Evolutionary conservation across 2,113 vertebrate species (phyloP), one percentile per base, ranked within the genome.

Genomic region (Phylloscopus trochilus): DNA sequence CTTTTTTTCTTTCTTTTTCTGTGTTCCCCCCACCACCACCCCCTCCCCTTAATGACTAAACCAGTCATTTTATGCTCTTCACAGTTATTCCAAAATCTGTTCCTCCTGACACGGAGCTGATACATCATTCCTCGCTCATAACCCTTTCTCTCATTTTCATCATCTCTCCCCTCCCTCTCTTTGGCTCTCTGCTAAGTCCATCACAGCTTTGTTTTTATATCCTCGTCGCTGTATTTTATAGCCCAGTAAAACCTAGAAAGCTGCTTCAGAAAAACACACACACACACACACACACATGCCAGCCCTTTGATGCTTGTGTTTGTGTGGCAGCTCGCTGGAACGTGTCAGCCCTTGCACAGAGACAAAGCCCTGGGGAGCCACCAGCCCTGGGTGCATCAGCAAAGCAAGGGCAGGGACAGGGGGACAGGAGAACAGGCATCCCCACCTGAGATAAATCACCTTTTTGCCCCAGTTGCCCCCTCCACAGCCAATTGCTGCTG

Each of bases 151-250:
- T 93, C 72, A 80, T 92, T 91, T 89, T 13, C 78, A 92, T 90
- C 83, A 30, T 84, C 83, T 86, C 86, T 93, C 88, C 89, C 76
- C 77, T 90, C 28, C 20, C 93, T 95, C 83, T 37, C 95, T 95
- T 91, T 95, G 95, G 95, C 95, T 94, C 96, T 97, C 95, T 97
- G 96, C 95, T 95, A 93, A 97, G 96, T 89, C 96, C 96, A 97
- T 97, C 93, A 94, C 95, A 93, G 95, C 87, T 97, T 96, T 97
- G 96, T 82, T 96, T 97, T 97, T 95, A 95, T 92, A 93, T 90
- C 94, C 90, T 94, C 78, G 0, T 88, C 12, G 1, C 94, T 52
- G 78, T 37, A 41, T 90, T 97, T 97, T 96, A 96, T 26, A 87
- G 96, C 86, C 90, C 90, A 88, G 95, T 88, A 95, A 97, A 97